Evolutionary conservation across 2,113 vertebrate species (phyloP).

Genomic region (Pogona vitticeps): DNA sequence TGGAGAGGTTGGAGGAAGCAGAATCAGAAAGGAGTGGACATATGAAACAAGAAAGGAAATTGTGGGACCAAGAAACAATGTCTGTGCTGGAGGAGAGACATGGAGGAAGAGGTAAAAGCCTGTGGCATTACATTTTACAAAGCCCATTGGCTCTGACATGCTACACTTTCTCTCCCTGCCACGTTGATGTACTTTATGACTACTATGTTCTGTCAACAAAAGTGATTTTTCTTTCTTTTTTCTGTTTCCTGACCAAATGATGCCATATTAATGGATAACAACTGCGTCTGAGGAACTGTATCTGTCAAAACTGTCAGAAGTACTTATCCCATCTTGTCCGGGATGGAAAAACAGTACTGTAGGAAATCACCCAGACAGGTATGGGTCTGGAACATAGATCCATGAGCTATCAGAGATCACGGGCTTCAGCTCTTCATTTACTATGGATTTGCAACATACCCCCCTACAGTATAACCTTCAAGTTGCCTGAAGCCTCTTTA

Average conservation of each 20-base stretch:
- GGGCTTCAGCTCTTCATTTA: not conserved
- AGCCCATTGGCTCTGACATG: not conserved
- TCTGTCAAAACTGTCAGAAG: not conserved
- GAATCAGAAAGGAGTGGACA: not conserved
- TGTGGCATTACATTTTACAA: not conserved
- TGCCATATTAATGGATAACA: not conserved
- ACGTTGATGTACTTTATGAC: not conserved
- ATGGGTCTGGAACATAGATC: not conserved
- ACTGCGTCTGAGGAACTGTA: not conserved
- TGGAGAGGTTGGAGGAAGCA: not conserved
- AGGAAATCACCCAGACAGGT: not conserved
- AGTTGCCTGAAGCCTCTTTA: not conserved
- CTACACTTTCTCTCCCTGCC: not conserved
- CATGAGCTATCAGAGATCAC: not conserved
- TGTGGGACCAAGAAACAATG: not conserved
- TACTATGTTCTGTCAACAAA: not conserved
- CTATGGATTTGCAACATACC: not conserved
- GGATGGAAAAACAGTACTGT: not conserved
- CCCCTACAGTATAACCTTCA: not conserved
- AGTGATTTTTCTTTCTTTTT: too few species aligned
- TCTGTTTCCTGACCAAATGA: not conserved
- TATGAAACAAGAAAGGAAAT: not conserved
- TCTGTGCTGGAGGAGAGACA: not conserved
- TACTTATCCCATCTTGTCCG: not conserved
- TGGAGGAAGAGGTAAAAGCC: not conserved